A percentile compares a stretch with the other conserved stretches of the same genome.
These are phyloP conservation scores for Clamator glandarius DNA, from an alignment of 2,797 vertebrate genomes.

Conservation along the genomic window DNA sequence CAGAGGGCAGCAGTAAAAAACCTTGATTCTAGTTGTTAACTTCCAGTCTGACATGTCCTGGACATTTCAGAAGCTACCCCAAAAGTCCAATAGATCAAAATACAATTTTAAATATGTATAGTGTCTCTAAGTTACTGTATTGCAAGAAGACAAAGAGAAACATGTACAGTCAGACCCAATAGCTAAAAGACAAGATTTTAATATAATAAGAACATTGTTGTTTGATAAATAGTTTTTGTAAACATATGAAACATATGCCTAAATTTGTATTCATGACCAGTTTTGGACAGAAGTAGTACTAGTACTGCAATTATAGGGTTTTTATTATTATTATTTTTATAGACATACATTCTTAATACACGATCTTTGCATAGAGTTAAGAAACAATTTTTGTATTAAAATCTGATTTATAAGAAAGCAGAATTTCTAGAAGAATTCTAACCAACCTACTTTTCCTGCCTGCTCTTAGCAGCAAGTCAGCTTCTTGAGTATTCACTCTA, in stretches of 20 bases:
- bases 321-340: background rate
- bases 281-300: background rate
- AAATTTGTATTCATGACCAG: background rate
- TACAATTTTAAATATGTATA: background rate
- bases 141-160: background rate
- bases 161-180: background rate
- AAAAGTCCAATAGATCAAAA: background rate
- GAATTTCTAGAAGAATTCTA: background rate
- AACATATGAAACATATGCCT: background rate
- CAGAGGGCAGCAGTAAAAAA: background rate
- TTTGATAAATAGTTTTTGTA: background rate
- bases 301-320: background rate
- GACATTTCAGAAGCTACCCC: background rate
- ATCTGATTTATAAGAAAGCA: background rate
- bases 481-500: background rate
- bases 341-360: background rate
- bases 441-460: background rate
- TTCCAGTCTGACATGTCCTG: background rate
- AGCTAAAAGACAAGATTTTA: background rate
- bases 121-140: background rate
- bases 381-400: background rate
- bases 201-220: background rate
- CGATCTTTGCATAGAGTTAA: background rate
- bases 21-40: background rate
- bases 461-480: background rate